phyloP scores from a whole-genome alignment of 2,888 invertebrate genomes.

The Maniola hyperantus region DNA sequence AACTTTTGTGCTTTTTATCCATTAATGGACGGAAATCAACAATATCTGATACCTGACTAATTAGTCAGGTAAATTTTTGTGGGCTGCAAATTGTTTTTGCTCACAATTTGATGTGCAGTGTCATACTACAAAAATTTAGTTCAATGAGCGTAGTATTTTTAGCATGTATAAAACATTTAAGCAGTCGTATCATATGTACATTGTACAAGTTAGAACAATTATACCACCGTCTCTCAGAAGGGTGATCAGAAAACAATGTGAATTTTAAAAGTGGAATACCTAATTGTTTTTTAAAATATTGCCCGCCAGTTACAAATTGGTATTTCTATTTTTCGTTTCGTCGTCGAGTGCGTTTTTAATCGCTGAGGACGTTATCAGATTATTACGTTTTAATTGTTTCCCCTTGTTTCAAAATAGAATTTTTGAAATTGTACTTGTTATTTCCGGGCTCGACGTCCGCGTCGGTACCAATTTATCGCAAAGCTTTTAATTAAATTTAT shows the following conservation, averaged over 20 bases:
- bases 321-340: constrained; percentile 32
- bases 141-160: too few relatives aligned
- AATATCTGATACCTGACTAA: too few relatives aligned
- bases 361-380: constrained; percentile 32
- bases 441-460: background rate
- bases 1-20: too few relatives aligned
- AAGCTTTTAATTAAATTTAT: constrained; percentile 8
- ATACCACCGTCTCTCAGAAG: constrained; percentile 10
- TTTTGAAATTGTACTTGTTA: constrained; percentile 8
- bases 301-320: constrained; percentile 36
- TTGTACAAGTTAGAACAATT: too few relatives aligned
- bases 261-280: constrained; percentile 46
- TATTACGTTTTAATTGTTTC: constrained; percentile 33
- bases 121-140: too few relatives aligned
- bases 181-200: too few relatives aligned
- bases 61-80: too few relatives aligned
- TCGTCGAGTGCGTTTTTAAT: constrained; percentile 33
- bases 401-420: constrained; percentile 23
- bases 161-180: too few relatives aligned
- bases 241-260: constrained; percentile 43
- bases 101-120: too few relatives aligned
- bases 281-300: constrained; percentile 41
- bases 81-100: too few relatives aligned
- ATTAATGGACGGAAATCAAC: too few relatives aligned
- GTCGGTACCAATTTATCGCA: background rate